Evolutionary conservation across 2,888 invertebrate species (phyloP).

Genomic region (Ennomos erosarius): DNA sequence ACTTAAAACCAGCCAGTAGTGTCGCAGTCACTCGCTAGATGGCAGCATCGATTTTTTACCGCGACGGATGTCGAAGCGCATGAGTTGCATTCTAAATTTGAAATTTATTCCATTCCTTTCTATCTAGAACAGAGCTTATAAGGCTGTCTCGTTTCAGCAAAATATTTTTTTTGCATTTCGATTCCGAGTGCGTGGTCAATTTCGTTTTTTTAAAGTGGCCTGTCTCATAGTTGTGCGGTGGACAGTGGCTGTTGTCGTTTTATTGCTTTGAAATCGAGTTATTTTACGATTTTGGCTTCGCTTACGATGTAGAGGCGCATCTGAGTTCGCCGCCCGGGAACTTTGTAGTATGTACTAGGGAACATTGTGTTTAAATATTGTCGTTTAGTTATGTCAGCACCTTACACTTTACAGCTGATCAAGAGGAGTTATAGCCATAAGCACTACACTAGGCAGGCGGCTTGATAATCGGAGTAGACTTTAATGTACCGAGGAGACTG

Average conservation of each 20-base stretch:
- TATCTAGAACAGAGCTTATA: slow-evolving; percentile 55
- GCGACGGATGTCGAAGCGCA: slow-evolving; percentile 80
- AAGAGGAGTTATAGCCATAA: too few species aligned
- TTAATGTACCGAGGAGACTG: too few species aligned
- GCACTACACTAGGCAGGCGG: too few species aligned
- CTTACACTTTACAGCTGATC: too few species aligned
- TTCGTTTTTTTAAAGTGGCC: slow-evolving; percentile 71
- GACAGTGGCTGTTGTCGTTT: slow-evolving; percentile 65
- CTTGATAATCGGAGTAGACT: too few species aligned
- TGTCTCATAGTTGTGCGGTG: slow-evolving; percentile 66
- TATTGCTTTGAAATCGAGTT: slow-evolving; percentile 48
- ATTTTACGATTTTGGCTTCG: slow-evolving; percentile 43
- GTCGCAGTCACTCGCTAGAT: slow-evolving; percentile 70
- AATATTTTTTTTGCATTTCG: slow-evolving; percentile 82
- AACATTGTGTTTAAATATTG: slow-evolving; percentile 1
- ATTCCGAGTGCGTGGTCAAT: slow-evolving; percentile 81
- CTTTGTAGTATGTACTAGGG: slow-evolving; percentile 9
- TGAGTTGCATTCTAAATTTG: slow-evolving; percentile 84
- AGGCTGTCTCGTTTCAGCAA: slow-evolving; percentile 66
- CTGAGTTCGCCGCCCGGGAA: slow-evolving; percentile 26
- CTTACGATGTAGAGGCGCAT: slow-evolving; percentile 30
- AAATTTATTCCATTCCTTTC: slow-evolving; percentile 68
- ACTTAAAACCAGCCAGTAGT: slow-evolving; percentile 51
- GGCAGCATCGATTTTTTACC: slow-evolving; percentile 73
- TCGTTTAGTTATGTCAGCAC: too few species aligned